Percentiles rank a stretch among this genome's conserved stretches.
These are phyloP conservation scores for Pelvicachromis taeniatus DNA, from an alignment of 2,113 vertebrate genomes.

Conservation along the genomic window DNA sequence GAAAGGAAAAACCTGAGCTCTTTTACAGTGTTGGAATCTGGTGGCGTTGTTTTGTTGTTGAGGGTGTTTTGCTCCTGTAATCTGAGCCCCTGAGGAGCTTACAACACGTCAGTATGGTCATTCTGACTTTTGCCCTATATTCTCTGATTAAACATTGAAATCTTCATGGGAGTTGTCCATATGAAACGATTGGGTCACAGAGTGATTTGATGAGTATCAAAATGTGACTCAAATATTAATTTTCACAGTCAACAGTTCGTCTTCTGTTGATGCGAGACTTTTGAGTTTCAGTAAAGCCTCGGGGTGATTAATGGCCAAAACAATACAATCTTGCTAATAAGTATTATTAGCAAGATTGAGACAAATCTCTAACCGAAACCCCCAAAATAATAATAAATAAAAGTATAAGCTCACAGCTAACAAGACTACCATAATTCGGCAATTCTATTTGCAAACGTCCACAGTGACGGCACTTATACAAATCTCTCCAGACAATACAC, in stretches of 20 bases:
- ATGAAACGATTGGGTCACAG: neutral
- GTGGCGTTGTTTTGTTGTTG: neutral
- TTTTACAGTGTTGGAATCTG: neutral
- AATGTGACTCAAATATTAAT: neutral
- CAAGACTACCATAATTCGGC: neutral
- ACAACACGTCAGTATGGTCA: neutral
- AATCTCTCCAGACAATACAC: neutral
- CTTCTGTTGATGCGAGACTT: neutral
- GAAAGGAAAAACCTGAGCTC: neutral
- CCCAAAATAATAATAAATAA: neutral
- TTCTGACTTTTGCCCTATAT: neutral
- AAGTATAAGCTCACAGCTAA: neutral
- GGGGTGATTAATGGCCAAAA: neutral
- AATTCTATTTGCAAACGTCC: neutral
- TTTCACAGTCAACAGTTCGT: accelerated
- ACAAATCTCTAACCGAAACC: accelerated
- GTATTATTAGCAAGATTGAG: no score
- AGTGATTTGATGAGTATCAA: neutral
- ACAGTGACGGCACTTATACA: neutral
- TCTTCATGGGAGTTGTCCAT: neutral
- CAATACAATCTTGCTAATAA: neutral
- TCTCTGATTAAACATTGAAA: neutral
- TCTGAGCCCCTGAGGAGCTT: neutral
- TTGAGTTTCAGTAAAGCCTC: neutral
- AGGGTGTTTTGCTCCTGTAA: neutral